Conservation (phyloP, 1,140 invertebrate genomes). For the Augochlora pura region DNA sequence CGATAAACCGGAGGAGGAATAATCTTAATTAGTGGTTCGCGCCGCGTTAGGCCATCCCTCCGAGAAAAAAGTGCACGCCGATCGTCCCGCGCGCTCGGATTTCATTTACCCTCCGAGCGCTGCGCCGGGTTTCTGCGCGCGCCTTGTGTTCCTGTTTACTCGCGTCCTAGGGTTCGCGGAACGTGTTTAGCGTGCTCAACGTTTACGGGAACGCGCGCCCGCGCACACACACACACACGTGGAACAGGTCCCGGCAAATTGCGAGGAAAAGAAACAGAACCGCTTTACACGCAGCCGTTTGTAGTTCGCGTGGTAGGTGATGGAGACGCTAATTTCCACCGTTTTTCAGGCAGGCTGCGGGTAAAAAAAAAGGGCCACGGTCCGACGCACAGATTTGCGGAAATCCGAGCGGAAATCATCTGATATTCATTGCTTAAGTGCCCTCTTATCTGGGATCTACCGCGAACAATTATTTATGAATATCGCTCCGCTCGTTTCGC, state of each 20-base stretch:
- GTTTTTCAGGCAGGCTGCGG: not conserved
- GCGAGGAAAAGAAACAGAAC: not conserved
- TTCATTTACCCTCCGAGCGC: constrained; percentile 44
- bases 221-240: no score
- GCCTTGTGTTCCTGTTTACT: constrained; percentile 21
- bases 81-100: constrained; percentile 23
- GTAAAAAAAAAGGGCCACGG: not conserved
- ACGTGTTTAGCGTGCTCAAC: constrained; percentile 7
- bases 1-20: constrained; percentile 54
- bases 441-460: no score
- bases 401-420: no score
- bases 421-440: no score
- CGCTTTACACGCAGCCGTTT: not conserved
- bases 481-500: no score
- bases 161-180: not conserved
- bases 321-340: not conserved
- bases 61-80: constrained; percentile 5
- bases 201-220: not conserved
- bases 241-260: not conserved
- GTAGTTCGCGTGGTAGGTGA: not conserved
- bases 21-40: constrained; percentile 56
- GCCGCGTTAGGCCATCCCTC: constrained; percentile 40
- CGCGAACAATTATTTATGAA: no score
- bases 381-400: no score
- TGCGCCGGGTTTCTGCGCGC: not conserved